phyloP scores from a whole-genome alignment of 2,888 invertebrate genomes.

The Plebejus anna region DNA sequence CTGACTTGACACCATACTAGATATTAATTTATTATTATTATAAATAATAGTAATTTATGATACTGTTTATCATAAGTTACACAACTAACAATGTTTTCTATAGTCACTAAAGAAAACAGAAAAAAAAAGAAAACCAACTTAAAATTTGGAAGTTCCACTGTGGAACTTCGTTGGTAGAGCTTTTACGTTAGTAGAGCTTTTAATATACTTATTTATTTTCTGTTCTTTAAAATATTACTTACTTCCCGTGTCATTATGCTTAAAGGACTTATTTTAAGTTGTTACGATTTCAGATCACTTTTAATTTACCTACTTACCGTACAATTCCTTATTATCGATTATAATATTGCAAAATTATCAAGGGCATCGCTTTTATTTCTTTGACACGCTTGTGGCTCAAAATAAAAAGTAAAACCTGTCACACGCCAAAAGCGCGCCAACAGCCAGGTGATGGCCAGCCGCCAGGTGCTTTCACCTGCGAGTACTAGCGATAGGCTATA shows the following conservation, averaged over 20 bases:
- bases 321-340: conserved; percentile 3
- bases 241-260: not conserved
- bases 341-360: conserved; percentile 2
- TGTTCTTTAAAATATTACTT: no score
- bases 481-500: not conserved
- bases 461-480: conserved; percentile 14
- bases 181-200: no score
- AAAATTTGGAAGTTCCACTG: no score
- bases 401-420: conserved; percentile 26
- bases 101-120: no score
- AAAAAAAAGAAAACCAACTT: no score
- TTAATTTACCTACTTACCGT: conserved; percentile 12
- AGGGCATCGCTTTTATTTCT: conserved; percentile 20
- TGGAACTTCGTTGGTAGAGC: no score
- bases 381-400: not conserved
- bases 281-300: not conserved
- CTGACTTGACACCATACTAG: no score
- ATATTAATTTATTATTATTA: no score
- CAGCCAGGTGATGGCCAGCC: not conserved
- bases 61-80: not conserved
- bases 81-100: no score
- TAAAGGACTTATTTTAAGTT: not conserved
- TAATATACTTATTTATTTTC: no score
- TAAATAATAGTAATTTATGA: not conserved
- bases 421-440: conserved; percentile 2